Percentiles rank a stretch among this genome's conserved stretches.
These are phyloP conservation scores for Nudaria mundana DNA, from an alignment of 2,888 invertebrate species.

Conservation along the genomic window DNA sequence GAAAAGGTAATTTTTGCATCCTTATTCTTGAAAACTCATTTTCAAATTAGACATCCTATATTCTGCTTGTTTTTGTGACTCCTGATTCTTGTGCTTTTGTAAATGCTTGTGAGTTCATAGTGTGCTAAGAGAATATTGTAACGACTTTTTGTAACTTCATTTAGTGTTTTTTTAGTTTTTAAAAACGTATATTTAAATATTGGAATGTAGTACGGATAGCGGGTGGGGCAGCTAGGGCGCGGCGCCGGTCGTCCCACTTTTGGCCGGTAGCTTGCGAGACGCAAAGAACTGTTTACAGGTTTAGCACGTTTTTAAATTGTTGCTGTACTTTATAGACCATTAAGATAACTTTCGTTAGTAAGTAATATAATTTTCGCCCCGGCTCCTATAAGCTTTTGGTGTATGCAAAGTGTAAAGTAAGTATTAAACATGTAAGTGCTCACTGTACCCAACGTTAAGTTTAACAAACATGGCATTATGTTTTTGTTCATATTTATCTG, in stretches of 20 bases:
- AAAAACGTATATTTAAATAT: constrained; percentile 34
- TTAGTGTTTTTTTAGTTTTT: constrained; percentile 15
- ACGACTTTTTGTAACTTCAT: constrained; percentile 10
- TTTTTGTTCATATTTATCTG: too few species aligned
- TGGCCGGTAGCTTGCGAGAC: constrained; percentile 32
- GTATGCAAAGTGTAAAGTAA: not conserved
- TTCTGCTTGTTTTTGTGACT: constrained; percentile 14
- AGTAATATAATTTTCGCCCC: too few species aligned
- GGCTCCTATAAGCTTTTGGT: not conserved
- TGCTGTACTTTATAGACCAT: constrained; percentile 17
- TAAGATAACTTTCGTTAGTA: not conserved
- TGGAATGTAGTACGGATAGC: constrained; percentile 42
- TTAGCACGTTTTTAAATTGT: constrained; percentile 27
- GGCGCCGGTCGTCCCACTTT: constrained; percentile 70
- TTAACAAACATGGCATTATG: too few species aligned
- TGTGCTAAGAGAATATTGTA: constrained; percentile 8
- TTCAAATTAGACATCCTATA: too few species aligned
- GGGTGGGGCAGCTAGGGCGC: constrained; percentile 60
- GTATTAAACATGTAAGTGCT: too few species aligned
- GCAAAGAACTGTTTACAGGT: constrained; percentile 35
- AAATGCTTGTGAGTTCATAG: constrained; percentile 13
- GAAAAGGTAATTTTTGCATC: constrained; percentile 53
- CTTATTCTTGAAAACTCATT: constrained; percentile 22
- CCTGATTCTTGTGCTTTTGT: constrained; percentile 9
- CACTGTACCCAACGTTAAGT: too few species aligned